Percentiles rank a stretch among this genome's conserved stretches.
These are phyloP conservation scores for Branchipolynoe longqiensis DNA, from an alignment of 2,888 invertebrate species.

Conservation along the genomic window DNA sequence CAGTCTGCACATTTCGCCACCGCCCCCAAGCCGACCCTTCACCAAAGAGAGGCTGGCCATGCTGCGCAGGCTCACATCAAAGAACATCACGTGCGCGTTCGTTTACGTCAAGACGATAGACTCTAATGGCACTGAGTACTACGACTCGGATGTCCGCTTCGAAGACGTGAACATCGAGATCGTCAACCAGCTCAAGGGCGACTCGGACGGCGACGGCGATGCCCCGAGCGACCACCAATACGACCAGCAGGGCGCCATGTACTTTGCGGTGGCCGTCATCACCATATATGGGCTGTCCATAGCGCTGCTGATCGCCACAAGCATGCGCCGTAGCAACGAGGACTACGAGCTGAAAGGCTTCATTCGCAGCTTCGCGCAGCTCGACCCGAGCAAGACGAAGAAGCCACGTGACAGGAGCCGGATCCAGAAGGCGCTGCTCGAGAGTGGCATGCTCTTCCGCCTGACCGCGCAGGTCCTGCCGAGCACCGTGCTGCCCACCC, in stretches of 20 bases:
- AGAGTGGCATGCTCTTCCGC: constrained; percentile 19
- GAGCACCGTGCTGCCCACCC: neutral
- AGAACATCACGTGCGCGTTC: constrained; percentile 28
- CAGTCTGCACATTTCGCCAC: too few species aligned
- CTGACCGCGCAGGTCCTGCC: constrained; percentile 27
- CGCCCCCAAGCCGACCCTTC: neutral
- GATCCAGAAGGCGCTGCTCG: constrained; percentile 59
- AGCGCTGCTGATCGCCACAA: constrained; percentile 65
- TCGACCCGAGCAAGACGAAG: constrained; percentile 58
- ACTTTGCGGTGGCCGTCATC: constrained; percentile 67
- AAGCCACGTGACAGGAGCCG: constrained; percentile 63
- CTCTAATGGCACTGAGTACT: constrained; percentile 7
- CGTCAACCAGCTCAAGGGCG: neutral
- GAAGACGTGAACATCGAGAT: neutral
- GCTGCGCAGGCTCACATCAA: neutral
- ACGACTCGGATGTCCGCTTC: constrained; percentile 14
- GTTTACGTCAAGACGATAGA: constrained; percentile 11
- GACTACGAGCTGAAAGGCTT: constrained; percentile 68
- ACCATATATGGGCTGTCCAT: constrained; percentile 67
- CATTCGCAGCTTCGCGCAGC: constrained; percentile 65
- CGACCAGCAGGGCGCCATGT: constrained; percentile 66
- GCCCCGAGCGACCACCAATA: neutral
- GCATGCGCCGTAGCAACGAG: constrained; percentile 61
- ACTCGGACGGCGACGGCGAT: neutral
- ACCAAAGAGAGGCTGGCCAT: neutral